phyloP scores from a whole-genome alignment of 1,140 invertebrate genomes.

The Pseudomyrmex sp. region DNA sequence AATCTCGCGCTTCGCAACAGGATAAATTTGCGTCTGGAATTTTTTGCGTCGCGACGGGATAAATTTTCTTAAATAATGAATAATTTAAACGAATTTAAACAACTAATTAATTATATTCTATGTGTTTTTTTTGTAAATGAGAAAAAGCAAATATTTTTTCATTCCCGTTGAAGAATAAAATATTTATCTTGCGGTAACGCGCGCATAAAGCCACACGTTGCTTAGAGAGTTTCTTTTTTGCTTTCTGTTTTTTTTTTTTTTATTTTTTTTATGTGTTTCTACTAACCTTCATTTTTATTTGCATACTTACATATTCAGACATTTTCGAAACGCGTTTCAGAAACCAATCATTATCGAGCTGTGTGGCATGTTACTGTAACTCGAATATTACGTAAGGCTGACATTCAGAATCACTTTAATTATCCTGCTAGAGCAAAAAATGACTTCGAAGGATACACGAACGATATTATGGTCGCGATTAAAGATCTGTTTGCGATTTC shows the following conservation, averaged over 20 bases:
- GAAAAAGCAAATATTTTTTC: too few relatives aligned
- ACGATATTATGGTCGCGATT: constrained; percentile 56
- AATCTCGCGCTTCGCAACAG: too few relatives aligned
- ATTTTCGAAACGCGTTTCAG: constrained; percentile 60
- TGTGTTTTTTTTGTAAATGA: too few relatives aligned
- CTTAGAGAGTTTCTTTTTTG: too few relatives aligned
- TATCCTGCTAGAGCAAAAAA: constrained; percentile 53
- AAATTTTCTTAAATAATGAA: not conserved
- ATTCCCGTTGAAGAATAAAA: too few relatives aligned
- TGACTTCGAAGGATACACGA: constrained; percentile 74
- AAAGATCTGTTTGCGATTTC: constrained; percentile 65
- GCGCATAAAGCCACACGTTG: too few relatives aligned
- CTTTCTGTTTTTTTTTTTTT: not conserved
- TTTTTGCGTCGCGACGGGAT: not conserved
- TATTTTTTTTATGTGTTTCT: not conserved
- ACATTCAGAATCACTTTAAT: not conserved
- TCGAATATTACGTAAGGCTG: not conserved
- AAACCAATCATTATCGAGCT: constrained; percentile 76
- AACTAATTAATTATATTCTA: not conserved
- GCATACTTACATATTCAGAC: not conserved
- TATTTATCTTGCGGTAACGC: too few relatives aligned
- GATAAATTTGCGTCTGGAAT: not conserved
- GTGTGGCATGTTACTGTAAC: constrained; percentile 68
- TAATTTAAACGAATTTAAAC: not conserved
- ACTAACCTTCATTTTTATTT: too few relatives aligned